Base-by-base conservation (phyloP, 2,888 invertebrate species). In the Lepidonotus clava region DNA sequence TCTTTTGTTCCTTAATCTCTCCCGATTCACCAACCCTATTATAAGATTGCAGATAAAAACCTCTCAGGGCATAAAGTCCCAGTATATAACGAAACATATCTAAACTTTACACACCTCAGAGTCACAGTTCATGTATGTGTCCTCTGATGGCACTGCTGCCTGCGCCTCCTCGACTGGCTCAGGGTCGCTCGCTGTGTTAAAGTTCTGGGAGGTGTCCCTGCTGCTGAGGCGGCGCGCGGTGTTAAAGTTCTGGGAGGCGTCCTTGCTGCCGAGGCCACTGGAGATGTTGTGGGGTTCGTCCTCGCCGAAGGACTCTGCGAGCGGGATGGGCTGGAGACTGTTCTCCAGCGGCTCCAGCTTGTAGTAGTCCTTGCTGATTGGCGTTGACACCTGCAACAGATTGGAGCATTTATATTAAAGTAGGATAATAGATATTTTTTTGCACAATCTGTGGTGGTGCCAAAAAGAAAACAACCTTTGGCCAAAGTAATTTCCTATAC, bases 281-380 rank as follows among this genome's bases (percentile, higher is more conserved):
- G 5, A 5, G 11, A n/a, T 56, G 56, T n/a, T 5, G 56, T 8
- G 5, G 24, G 56, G n/a, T 11, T 46, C 34, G 36, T 14, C 36
- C 46, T 80, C 80, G 1, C 32, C 80, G 28, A 80, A 80, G 24
- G 80, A 80, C 32, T 80, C 80, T 5, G 46, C 80, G 28, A 80
- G 80, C 11, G 80, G 51, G 46, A 80, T 46, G 46, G 46, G 80
- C 41, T 41, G 80, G 32, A 51, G 46, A 46, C 51, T 80, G 80
- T 18, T 80, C 28, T 80, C 80, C 28, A 80, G 41, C 14, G 41
- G 80, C 46, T 51, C 24, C n/a, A 80, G 46, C 28, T 80, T 80
- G 46, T 51, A 80, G 80, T 80, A 80, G 34, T 80, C 80, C 80
- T 80, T 80, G 28, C 46, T 46, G 28, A 80, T 80, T 6, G 80